phyloP scores from a whole-genome alignment of 2,888 invertebrate species.

The Cheilosia vulpina region DNA sequence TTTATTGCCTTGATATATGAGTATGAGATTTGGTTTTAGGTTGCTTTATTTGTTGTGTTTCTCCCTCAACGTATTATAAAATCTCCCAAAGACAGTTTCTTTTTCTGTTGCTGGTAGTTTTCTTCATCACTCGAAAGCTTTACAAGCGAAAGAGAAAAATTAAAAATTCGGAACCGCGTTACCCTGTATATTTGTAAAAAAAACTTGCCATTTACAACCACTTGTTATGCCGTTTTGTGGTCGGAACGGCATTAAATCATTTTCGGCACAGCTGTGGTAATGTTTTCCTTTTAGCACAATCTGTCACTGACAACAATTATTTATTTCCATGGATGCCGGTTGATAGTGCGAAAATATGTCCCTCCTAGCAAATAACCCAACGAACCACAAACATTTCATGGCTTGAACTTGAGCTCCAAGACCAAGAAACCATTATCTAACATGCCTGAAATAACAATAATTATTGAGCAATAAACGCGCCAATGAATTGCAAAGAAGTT shows the following conservation, averaged over 20 bases:
- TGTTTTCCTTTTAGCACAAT: not conserved
- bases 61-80: not conserved
- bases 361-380: conserved; percentile 1
- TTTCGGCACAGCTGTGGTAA: conserved; percentile 4
- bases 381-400: conserved; percentile 24
- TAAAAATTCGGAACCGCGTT: not conserved
- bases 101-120: conserved; percentile 19
- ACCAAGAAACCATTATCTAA: conserved; percentile 23
- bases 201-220: not conserved
- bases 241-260: not conserved
- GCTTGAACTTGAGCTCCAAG: conserved; percentile 66
- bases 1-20: conserved; percentile 25
- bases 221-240: conserved; percentile 6
- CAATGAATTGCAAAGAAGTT: conserved; percentile 58
- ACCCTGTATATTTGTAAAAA: not conserved
- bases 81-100: not conserved
- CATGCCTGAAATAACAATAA: conserved; percentile 30
- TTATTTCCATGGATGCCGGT: not conserved
- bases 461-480: conserved; percentile 46
- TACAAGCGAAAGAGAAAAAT: conserved; percentile 7
- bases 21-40: not conserved
- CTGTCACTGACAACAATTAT: conserved; percentile 9
- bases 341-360: conserved; percentile 7
- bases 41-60: not conserved
- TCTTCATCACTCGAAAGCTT: conserved; percentile 8